Percentiles rank a stretch among this genome's conserved stretches.
phyloP scores from a whole-genome alignment of 92 coral and sea anemone genomes.

The Umimayanthus chanpuru region DNA sequence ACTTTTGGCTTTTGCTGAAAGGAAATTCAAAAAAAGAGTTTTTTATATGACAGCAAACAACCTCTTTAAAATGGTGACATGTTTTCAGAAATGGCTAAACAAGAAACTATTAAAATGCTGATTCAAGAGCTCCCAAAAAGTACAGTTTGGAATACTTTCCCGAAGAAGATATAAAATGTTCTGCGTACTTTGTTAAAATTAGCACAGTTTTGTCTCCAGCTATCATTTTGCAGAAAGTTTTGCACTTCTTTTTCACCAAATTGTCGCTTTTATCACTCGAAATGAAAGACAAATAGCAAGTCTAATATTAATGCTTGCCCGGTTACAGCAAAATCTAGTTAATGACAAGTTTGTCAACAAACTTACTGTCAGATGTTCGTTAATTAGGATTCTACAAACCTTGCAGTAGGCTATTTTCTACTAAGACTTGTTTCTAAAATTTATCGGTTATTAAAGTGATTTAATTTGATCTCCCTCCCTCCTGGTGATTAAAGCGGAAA shows the following conservation, averaged over 20 bases:
- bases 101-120: neutral
- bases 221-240: neutral
- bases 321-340: conserved; percentile 10
- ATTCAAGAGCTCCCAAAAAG: neutral
- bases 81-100: neutral
- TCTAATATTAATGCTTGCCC: neutral
- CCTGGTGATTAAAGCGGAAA: neutral
- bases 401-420: neutral
- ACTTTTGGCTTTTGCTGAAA: neutral
- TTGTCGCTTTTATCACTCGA: neutral
- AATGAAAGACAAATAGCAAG: neutral
- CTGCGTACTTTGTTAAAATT: neutral
- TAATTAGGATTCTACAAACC: neutral
- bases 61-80: neutral
- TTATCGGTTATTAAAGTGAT: too few relatives aligned
- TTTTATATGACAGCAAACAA: neutral
- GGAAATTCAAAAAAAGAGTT: neutral
- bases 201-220: neutral
- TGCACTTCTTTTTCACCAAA: neutral
- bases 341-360: conserved; percentile 9
- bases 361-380: neutral
- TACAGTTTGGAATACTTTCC: neutral
- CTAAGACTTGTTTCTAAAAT: neutral
- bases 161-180: too few relatives aligned
- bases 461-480: neutral